These are phyloP conservation scores for Corbicula japonica DNA, from an alignment of 2,888 invertebrate genomes.

Conservation along the genomic window DNA sequence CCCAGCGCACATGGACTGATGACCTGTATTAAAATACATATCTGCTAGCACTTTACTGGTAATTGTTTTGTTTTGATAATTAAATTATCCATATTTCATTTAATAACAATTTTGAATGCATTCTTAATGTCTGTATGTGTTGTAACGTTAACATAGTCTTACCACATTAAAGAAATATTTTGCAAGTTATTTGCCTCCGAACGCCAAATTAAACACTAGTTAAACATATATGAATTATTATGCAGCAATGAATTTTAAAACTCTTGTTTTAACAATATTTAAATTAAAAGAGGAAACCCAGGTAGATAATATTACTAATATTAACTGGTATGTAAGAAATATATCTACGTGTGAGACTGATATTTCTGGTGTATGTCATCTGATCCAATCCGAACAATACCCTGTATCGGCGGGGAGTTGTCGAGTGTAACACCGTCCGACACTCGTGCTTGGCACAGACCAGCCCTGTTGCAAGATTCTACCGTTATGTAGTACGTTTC, in stretches of 20 bases:
- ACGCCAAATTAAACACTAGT: not conserved
- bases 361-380: conserved; percentile 44
- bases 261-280: not conserved
- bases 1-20: too few species aligned
- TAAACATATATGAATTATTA: not conserved
- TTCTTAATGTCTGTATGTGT: too few species aligned
- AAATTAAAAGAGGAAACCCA: not conserved
- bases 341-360: conserved; percentile 46
- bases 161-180: too few species aligned
- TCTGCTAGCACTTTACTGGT: too few species aligned
- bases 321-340: not conserved
- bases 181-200: too few species aligned
- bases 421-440: conserved; percentile 71
- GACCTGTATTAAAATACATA: too few species aligned
- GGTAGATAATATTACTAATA: not conserved
- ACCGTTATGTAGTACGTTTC: conserved; percentile 63
- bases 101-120: too few species aligned
- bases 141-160: too few species aligned
- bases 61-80: too few species aligned
- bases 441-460: conserved; percentile 54
- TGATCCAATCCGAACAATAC: conserved; percentile 60
- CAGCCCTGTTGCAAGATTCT: conserved; percentile 71
- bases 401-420: conserved; percentile 70
- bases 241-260: not conserved
- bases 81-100: too few species aligned